Conservation (phyloP, 2,113 vertebrate genomes). For the Spilogale gracilis region DNA sequence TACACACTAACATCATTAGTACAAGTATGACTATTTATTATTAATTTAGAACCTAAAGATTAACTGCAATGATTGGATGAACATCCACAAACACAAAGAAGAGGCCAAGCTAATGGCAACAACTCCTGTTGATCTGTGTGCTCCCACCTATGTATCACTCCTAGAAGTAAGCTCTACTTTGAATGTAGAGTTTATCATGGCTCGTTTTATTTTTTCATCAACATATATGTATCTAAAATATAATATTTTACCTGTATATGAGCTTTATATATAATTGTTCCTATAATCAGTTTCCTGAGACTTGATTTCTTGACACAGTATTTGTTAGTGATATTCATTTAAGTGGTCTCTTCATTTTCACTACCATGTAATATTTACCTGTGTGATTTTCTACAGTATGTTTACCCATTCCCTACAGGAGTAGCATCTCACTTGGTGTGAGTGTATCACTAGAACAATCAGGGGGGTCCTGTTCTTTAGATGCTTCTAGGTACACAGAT, state of each 20-base stretch:
- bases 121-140: not conserved
- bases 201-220: not conserved
- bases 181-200: not conserved
- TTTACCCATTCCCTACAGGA: not conserved
- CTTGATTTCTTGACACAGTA: not conserved
- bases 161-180: not conserved
- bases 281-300: not conserved
- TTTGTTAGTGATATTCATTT: not conserved
- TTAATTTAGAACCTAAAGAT: not conserved
- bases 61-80: not conserved
- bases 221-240: not conserved
- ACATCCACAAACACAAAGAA: not conserved
- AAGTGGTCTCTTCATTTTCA: not conserved
- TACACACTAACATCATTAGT: not conserved
- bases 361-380: not conserved
- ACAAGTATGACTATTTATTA: not conserved
- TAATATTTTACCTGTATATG: slow-evolving; percentile 2
- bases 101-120: not conserved
- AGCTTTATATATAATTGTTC: not conserved
- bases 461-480: not conserved
- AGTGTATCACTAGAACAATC: not conserved
- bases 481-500: not conserved
- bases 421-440: not conserved
- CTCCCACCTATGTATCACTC: not conserved
- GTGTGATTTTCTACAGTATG: not conserved